Conservation (phyloP, 37 sponge, comb jelly and placozoan species). For the Chondrilla cf. caribensis region DNA sequence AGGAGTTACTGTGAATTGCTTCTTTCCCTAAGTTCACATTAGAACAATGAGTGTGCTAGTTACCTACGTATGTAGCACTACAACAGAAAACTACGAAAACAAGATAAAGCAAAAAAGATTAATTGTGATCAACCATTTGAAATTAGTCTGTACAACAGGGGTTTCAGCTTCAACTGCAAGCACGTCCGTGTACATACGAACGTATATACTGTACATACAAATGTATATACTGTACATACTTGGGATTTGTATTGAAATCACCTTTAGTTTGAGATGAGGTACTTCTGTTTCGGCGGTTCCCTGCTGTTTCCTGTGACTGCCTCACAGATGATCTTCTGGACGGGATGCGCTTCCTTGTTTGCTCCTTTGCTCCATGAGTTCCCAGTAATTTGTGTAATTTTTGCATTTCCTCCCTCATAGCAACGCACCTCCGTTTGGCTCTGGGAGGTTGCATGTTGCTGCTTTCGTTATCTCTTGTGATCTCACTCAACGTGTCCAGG, state of each 20-base stretch:
- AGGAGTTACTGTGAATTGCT: no score
- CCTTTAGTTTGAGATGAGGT: background rate
- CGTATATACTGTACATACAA: slow-evolving; percentile 27
- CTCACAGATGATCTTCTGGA: background rate
- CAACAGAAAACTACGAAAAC: no score
- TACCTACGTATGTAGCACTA: no score
- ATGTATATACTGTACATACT: background rate
- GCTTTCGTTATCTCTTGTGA: background rate
- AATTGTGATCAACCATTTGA: no score
- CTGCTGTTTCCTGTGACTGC: background rate
- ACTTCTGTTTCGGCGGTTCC: background rate
- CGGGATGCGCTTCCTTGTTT: background rate
- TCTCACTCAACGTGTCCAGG: background rate
- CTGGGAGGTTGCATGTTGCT: background rate
- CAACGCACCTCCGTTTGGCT: background rate
- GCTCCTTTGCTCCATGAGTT: background rate
- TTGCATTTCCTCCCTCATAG: background rate
- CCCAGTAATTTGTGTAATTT: background rate
- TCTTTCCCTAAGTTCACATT: no score
- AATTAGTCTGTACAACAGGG: no score
- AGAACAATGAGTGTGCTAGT: no score
- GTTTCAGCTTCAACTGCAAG: no score
- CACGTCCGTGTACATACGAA: background rate
- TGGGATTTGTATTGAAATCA: background rate
- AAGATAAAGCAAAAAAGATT: no score